phyloP scores from a whole-genome alignment of 2,888 invertebrate genomes.

The Harmothoe impar region DNA sequence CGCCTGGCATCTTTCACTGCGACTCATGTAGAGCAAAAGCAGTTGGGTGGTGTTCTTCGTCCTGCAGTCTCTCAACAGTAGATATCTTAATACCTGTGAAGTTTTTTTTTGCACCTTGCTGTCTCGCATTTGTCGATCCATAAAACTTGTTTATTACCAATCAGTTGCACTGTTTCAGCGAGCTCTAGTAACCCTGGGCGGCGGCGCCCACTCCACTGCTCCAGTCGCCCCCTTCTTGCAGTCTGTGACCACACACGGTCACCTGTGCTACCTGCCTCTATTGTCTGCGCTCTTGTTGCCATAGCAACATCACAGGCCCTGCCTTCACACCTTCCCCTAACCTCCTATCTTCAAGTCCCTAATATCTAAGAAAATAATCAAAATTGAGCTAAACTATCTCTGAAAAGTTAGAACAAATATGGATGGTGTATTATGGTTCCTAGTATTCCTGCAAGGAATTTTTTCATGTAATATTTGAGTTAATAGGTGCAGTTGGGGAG shows the following conservation, averaged over 20 bases:
- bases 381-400: no score
- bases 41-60: slow-evolving; percentile 18
- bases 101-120: slow-evolving; percentile 58
- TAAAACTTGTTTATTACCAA: slow-evolving; percentile 60
- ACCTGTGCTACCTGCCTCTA: slow-evolving; percentile 51
- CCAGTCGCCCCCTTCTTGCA: slow-evolving; percentile 35
- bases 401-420: no score
- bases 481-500: no score
- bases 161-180: slow-evolving; percentile 66
- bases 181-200: slow-evolving; percentile 5
- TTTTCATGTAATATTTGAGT: no score
- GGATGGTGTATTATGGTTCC: no score
- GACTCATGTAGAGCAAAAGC: background rate
- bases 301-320: slow-evolving; percentile 56
- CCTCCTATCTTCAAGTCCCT: background rate
- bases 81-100: slow-evolving; percentile 39
- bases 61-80: slow-evolving; percentile 52
- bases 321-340: slow-evolving; percentile 57
- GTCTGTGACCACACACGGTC: slow-evolving; percentile 15
- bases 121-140: slow-evolving; percentile 53
- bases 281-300: slow-evolving; percentile 59
- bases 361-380: background rate
- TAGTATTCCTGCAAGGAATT: no score
- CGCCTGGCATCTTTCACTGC: slow-evolving; percentile 22
- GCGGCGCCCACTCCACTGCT: slow-evolving; percentile 32